Percentiles rank a stretch among this genome's conserved stretches.
Evolutionary conservation across 2,113 vertebrate genomes (phyloP).

Genomic region (Andinoacara biseriatus): DNA sequence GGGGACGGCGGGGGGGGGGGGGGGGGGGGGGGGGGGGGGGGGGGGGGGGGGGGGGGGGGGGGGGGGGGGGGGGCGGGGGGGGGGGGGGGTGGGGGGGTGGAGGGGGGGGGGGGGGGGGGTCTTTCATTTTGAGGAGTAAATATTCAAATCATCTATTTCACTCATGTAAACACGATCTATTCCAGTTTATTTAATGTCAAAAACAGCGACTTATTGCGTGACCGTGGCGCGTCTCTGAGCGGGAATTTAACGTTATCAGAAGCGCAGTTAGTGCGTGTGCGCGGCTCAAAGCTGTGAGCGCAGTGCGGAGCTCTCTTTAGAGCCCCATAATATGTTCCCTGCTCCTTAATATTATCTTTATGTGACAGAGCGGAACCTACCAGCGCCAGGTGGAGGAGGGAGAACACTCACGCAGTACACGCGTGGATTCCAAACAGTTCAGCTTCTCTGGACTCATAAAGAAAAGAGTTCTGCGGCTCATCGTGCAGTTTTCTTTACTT

Average conservation of each 20-base stretch:
- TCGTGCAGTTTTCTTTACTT: not conserved
- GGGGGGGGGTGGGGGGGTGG: too few species aligned
- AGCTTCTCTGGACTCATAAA: not conserved
- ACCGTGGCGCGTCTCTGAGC: not conserved
- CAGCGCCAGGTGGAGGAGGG: not conserved
- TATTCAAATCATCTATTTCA: not conserved
- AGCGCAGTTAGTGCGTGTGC: too few species aligned
- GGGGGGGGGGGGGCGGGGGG: too few species aligned
- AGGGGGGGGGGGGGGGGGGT: too few species aligned
- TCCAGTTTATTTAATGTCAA: not conserved
- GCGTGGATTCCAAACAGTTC: not conserved
- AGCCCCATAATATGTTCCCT: not conserved
- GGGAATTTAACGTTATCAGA: not conserved
- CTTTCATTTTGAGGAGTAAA: too few species aligned
- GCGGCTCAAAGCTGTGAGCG: too few species aligned
- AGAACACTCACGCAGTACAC: too few species aligned
- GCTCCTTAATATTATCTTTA: too few species aligned
- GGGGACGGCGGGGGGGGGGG: too few species aligned
- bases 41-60: too few species aligned
- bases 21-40: too few species aligned
- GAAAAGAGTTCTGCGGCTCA: not conserved
- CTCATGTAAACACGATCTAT: not conserved
- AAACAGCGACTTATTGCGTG: accelerated
- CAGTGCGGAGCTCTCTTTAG: not conserved
- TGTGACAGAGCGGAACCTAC: not conserved